Evolutionary conservation across 1,140 invertebrate genomes (phyloP), one percentile per base, ranked within the genome.

Genomic region (Chlorops oryzae): DNA sequence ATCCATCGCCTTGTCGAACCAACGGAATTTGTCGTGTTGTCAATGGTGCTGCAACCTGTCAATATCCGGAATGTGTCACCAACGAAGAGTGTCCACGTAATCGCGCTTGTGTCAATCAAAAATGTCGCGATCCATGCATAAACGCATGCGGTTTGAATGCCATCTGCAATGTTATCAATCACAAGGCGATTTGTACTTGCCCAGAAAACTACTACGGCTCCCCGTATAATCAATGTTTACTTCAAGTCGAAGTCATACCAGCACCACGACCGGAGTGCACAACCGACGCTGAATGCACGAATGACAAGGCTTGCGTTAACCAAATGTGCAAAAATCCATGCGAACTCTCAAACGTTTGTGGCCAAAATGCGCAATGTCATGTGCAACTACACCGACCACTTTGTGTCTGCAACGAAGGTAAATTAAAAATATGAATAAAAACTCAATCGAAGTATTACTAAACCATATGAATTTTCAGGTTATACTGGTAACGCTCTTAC

Each of bases 131-230:
- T 73, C 88, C 89, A 24, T 92, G 88, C 57, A 75, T 83, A 35
- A 85, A 83, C 54, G 80, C 86, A 32, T 92, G 89, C 60, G 90
- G 90, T 34, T 60, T 91, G 0, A 94, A 94, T 68, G 87, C 91
- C 4, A 74, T 92, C 13, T 95, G 92, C 61, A 81, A 83, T 49
- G 82, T 82, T 13, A 78, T 90, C 6, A 88, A 91, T 62, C 90
- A 93, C 62, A 83, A 83, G 50, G 81, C 88, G 1, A 72, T 88
- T 10, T 93, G 90, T 60, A 83, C 84, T 1, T 90, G 88, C 65
- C 85, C 87, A n/a, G 62, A 75, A 10, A 85, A 83, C 20, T 92
- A 85, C 61, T 80, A 80, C 25, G 92, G 92, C n/a, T 82, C 87
- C 54, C 80, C 91, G 0, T 81, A 84, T 52, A 80, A 87, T 9